Evolutionary conservation across 2,797 vertebrate genomes (phyloP).

Genomic region (Sorex maritimensis): DNA sequence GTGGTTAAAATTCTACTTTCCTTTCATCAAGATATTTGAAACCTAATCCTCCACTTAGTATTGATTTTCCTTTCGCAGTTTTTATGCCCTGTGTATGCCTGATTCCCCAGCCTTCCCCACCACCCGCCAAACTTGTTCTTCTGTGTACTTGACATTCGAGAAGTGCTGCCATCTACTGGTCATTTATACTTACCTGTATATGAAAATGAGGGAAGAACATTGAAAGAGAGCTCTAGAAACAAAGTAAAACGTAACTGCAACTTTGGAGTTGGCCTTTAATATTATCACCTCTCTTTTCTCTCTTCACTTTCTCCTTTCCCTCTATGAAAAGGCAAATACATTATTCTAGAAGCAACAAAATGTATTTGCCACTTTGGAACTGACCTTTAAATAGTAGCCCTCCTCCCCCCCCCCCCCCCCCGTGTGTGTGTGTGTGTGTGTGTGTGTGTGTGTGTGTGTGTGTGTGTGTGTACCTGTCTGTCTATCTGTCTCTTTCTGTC

Average conservation of each 20-base stretch:
- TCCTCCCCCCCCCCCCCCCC: rapidly evolving
- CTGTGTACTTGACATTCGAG: not conserved
- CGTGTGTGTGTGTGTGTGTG: too few species aligned
- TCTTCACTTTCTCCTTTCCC: too few species aligned
- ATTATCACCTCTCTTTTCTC: too few species aligned
- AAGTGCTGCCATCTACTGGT: constrained; percentile 73
- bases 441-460: too few species aligned
- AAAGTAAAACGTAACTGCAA: too few species aligned
- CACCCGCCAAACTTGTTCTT: not conserved
- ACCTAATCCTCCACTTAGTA: constrained; percentile 26
- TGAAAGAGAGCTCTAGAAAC: too few species aligned
- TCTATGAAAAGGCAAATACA: not conserved
- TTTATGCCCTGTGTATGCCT: not conserved
- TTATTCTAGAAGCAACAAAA: not conserved
- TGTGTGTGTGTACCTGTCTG: too few species aligned
- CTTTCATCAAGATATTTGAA: constrained; percentile 59
- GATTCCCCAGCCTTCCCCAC: not conserved
- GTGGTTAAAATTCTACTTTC: constrained; percentile 68
- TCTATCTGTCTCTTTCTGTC: not conserved
- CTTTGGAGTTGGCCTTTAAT: too few species aligned
- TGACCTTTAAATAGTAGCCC: not conserved
- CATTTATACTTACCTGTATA: not conserved
- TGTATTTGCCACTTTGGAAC: constrained; percentile 7
- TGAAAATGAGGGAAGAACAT: too few species aligned
- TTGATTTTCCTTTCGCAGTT: constrained; percentile 60